Conservation (phyloP, 2,888 invertebrate species). For the Anodontia alba region DNA sequence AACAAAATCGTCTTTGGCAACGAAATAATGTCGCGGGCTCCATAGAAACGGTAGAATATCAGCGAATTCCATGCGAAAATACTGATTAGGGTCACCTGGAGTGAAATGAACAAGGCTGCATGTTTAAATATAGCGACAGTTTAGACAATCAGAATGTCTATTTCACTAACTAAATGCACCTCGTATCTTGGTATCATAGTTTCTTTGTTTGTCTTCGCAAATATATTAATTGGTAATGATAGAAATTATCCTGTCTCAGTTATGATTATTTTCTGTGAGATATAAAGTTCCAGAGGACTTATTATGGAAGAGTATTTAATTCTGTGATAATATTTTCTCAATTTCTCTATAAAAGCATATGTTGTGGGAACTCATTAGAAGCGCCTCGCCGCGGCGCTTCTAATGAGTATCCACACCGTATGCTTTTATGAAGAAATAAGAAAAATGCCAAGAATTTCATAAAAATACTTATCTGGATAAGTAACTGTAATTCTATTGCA, state of each 20-base stretch:
- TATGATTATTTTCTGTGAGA: too few relatives aligned
- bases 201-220: background rate
- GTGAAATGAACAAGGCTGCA: background rate
- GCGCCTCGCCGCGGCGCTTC: too few relatives aligned
- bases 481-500: too few relatives aligned
- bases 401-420: too few relatives aligned
- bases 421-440: too few relatives aligned
- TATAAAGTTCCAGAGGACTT: too few relatives aligned
- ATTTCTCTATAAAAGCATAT: too few relatives aligned
- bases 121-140: slow-evolving; percentile 11
- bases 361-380: too few relatives aligned
- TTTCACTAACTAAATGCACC: background rate
- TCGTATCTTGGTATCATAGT: slow-evolving; percentile 8
- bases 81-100: background rate
- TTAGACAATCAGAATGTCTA: slow-evolving; percentile 11
- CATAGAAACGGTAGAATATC: slow-evolving; percentile 4
- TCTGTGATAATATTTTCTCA: too few relatives aligned
- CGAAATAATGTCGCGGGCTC: background rate
- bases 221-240: slow-evolving; percentile 5
- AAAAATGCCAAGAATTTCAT: too few relatives aligned
- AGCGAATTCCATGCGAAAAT: slow-evolving; percentile 10
- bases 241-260: background rate
- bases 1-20: background rate
- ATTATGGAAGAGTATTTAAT: too few relatives aligned
- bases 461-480: too few relatives aligned